Percentiles rank a stretch among this genome's conserved stretches.
These are phyloP conservation scores for Meiosimyza platycephala DNA, from an alignment of 2,888 invertebrate species.

Conservation along the genomic window DNA sequence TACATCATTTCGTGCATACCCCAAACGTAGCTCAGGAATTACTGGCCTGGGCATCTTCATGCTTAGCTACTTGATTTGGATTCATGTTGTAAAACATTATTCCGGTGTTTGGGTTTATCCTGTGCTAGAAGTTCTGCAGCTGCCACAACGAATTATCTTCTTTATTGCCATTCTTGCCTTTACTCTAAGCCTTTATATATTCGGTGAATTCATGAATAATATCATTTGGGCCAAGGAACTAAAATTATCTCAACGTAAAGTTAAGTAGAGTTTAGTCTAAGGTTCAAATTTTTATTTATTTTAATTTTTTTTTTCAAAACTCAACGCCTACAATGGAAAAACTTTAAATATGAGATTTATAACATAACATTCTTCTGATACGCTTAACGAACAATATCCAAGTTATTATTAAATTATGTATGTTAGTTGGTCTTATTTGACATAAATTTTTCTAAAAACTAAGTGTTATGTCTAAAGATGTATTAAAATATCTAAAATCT, in stretches of 20 bases:
- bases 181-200: constrained; percentile 73
- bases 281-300: no score
- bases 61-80: constrained; percentile 81
- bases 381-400: constrained; percentile 39
- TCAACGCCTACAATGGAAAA: no score
- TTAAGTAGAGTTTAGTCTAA: constrained; percentile 53
- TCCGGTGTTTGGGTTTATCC: constrained; percentile 94
- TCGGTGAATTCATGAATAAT: constrained; percentile 80
- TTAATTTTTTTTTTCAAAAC: no score
- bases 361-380: constrained; percentile 46
- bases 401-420: background rate
- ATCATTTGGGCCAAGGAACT: constrained; percentile 80
- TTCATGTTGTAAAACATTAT: constrained; percentile 79
- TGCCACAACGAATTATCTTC: constrained; percentile 80
- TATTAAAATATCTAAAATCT: constrained; percentile 3
- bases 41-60: constrained; percentile 74
- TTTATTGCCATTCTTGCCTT: constrained; percentile 75
- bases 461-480: constrained; percentile 17
- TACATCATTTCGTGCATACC: constrained; percentile 82
- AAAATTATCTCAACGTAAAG: constrained; percentile 66
- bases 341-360: constrained; percentile 14
- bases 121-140: constrained; percentile 81
- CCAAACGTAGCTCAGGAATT: constrained; percentile 75
- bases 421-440: constrained; percentile 10
- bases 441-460: constrained; percentile 14